Base-by-base conservation (phyloP, 1,140 invertebrate species). In the Meloidogyne floridensis region DNA sequence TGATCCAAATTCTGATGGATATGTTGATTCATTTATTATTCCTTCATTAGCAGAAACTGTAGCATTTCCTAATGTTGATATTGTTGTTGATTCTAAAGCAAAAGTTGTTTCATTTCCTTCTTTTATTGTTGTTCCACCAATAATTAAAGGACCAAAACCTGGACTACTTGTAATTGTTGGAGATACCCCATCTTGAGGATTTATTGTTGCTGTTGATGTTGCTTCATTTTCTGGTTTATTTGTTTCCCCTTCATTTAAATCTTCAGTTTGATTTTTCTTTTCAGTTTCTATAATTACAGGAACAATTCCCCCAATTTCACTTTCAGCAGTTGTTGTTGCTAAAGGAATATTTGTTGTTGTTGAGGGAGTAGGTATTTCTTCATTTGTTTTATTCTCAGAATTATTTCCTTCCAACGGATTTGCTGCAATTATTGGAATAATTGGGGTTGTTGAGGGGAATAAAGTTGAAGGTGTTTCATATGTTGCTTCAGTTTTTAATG, bases 1-100 rank as follows among this genome's bases (percentile, higher is more conserved):
- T 8, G 47, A 47, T 54, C 11, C n/a, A 2, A 65, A 6, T 65
- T 5, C 15, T 59, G 56, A 59, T 7, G 59, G n/a, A 65, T 65
- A 65, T 65, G 59, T 65, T 65, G 59, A 65, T 65, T 65, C 59
- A n/a, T 65, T 65, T n/a, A 65, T 65, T 65, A 65, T 65, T 65
- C n/a, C 59, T n/a, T n/a, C 10, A 65, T 7, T 6, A 65, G 2
- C n/a, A 13, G 59, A 65, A 65, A 11, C n/a, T 54, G 53, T 54
- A 11, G 53, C 8, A 10, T 54, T 65, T 65, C 59, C n/a, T 13
- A 15, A 59, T 47, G 51, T 77, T 42, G 13, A 20, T 20, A 20
- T 72, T 42, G 70, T 72, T 72, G 70, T 72, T 72, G 70, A 9
- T 72, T 72, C 70, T 72, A 2, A 72, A 42, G 10, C 32, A 18